phyloP scores from a whole-genome alignment of 53 echinoderm and acorn worm genomes.

The Paracentrotus lividus region DNA sequence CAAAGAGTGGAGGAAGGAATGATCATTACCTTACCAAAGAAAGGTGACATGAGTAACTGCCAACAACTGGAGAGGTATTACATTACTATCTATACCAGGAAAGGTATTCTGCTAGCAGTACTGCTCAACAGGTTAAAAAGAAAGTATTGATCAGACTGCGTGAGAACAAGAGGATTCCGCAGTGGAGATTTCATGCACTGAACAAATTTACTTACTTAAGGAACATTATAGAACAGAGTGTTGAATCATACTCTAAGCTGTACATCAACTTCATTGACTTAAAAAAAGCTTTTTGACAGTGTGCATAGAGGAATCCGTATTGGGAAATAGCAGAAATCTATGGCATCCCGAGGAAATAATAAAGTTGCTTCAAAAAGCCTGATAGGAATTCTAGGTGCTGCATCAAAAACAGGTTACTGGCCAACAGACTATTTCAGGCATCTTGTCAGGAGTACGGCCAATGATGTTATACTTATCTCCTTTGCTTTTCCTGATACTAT shows the following conservation, averaged over 20 bases:
- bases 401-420: background rate
- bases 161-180: slow-evolving; percentile 1
- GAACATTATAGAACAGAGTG: slow-evolving; percentile 56
- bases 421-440: slow-evolving; percentile 31
- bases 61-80: background rate
- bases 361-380: background rate
- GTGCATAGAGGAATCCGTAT: too few species aligned
- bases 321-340: slow-evolving; percentile 14
- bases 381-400: background rate
- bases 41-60: too few species aligned
- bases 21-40: too few species aligned
- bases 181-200: slow-evolving; percentile 24
- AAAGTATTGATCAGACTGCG: background rate
- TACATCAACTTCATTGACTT: slow-evolving; percentile 29
- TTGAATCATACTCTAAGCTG: slow-evolving; percentile 26
- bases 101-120: background rate
- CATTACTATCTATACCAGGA: background rate
- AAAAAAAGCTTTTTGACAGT: background rate
- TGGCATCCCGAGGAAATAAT: background rate
- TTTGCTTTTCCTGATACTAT: slow-evolving; percentile 54
- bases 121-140: background rate
- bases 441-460: slow-evolving; percentile 6
- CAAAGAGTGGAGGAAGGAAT: too few species aligned
- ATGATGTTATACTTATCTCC: too few species aligned
- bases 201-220: slow-evolving; percentile 42